Base-by-base conservation (phyloP, 2,113 vertebrate genomes). In the Alces alces region DNA sequence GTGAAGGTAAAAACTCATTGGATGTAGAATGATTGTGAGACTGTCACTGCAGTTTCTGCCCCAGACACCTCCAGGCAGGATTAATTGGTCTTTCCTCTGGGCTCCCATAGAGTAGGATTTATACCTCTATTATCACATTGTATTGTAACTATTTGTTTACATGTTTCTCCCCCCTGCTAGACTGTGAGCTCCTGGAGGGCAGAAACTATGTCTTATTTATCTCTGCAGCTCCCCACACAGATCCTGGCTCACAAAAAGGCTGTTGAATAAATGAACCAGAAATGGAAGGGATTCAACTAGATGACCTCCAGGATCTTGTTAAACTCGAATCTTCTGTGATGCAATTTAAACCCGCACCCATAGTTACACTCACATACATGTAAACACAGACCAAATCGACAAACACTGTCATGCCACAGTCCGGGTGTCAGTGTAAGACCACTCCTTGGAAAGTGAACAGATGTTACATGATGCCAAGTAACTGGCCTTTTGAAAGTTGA, bases 111-210 rank as follows among this genome's bases (percentile, higher is more conserved):
- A 21, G 45, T 50, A 96, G 5, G 43, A 85, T 97, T 95, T 95
- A 93, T 96, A 88, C 82, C 36, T 95, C 88, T 80, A 64, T 97
- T 95, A 70, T 92, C 76, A 82, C 76, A 79, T 52, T 88, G 73
- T 80, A 88, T 96, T 90, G 30, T 93, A 96, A 96, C 97, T 97
- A 96, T 95, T 98, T 96, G 97, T 96, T 97, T 93, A 54, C 43
- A 3, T 91, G 55, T 92, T 91, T 93, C 83, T 73, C 83, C 91
- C 52, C 61, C 11, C 47, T 66, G 23, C 91, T 93, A 91, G 92
- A 95, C 3, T n/a, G 94, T 92, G 93, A 94, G 94, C 88, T 97
- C 85, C 94, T 97, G 85, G 94, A 96, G 91, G 92, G 85, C 76
- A 97, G 85, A 96, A 92, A 91, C 61, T 52, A 70, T 91, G 55